These are phyloP conservation scores for Tanaodytes sp. DNA, from an alignment of 2,888 invertebrate genomes.

Conservation along the genomic window DNA sequence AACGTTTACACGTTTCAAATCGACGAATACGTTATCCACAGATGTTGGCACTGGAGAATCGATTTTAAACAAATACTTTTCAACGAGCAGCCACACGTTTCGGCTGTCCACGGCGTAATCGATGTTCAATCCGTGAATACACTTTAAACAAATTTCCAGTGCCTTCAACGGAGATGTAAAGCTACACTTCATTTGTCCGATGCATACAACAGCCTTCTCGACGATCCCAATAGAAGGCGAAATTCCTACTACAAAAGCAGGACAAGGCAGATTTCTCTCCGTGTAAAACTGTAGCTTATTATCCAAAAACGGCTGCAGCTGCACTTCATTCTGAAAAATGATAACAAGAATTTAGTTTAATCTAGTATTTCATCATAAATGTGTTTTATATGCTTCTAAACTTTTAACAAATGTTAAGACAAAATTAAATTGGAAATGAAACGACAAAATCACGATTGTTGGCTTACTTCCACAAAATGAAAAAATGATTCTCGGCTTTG, in stretches of 20 bases:
- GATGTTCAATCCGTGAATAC: not conserved
- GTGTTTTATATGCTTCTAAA: not conserved
- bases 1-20: not conserved
- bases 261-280: not conserved
- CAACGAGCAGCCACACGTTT: not conserved
- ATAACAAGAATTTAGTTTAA: not conserved
- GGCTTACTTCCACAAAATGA: slow-evolving; percentile 3
- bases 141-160: not conserved
- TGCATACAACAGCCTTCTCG: not conserved
- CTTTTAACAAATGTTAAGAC: not conserved
- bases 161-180: not conserved
- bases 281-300: not conserved
- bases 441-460: too few relatives aligned
- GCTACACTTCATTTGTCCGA: not conserved
- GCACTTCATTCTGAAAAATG: not conserved
- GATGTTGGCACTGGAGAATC: not conserved
- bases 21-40: not conserved
- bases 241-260: not conserved
- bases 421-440: too few relatives aligned
- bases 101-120: not conserved
- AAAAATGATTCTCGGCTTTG: slow-evolving; percentile 1
- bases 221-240: not conserved
- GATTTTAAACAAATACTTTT: not conserved
- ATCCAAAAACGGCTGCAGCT: not conserved
- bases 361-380: not conserved